Evolutionary conservation across 2,888 invertebrate genomes (phyloP).

Genomic region (Machimus rusticus): DNA sequence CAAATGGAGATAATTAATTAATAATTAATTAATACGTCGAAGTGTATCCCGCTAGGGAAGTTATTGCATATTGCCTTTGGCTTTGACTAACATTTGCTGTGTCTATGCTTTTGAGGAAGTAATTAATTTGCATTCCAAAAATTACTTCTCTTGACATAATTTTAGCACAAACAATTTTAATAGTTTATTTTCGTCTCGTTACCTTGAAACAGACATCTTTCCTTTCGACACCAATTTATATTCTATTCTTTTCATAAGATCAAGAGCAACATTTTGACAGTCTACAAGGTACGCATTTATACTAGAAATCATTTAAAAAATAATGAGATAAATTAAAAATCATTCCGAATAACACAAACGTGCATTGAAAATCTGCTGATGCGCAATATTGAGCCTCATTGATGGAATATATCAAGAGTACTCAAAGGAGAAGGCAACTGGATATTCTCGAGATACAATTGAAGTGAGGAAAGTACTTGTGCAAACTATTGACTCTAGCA

Average conservation of each 20-base stretch:
- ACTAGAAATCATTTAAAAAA: neutral
- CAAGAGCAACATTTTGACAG: neutral
- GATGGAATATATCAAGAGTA: neutral
- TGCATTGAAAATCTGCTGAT: neutral
- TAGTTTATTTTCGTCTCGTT: neutral
- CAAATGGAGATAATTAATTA: constrained; percentile 4
- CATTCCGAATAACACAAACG: neutral
- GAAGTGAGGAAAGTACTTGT: constrained; percentile 2
- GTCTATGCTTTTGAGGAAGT: neutral
- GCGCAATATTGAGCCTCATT: neutral
- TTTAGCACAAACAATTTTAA: neutral
- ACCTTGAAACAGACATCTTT: neutral
- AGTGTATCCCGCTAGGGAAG: neutral
- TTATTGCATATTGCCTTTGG: neutral
- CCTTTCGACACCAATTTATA: neutral
- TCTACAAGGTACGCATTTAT: neutral
- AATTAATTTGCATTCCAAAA: neutral
- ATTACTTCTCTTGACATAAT: neutral
- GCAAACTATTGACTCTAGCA: constrained; percentile 3
- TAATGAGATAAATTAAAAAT: neutral
- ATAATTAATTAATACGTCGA: neutral
- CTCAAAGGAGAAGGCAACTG: neutral
- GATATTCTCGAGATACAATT: neutral
- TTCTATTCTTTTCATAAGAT: neutral
- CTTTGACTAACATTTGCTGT: neutral